Evolutionary conservation across 2,888 invertebrate genomes (phyloP).

Genomic region (Cataglyphis cursor): DNA sequence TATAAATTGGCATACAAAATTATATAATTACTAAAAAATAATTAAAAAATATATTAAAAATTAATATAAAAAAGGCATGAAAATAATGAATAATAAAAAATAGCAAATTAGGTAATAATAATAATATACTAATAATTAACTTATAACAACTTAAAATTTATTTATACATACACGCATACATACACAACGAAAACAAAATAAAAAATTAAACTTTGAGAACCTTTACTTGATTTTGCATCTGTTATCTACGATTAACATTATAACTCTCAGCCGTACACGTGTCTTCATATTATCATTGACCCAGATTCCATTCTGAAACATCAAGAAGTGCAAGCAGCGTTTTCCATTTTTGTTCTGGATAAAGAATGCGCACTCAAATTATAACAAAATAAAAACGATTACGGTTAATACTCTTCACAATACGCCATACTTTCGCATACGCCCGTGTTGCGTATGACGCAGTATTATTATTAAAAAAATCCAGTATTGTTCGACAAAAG

Average conservation of each 20-base stretch:
- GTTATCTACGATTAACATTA: background rate
- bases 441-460: background rate
- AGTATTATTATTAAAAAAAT: conserved; percentile 8
- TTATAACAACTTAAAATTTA: background rate
- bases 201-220: background rate
- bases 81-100: background rate
- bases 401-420: background rate
- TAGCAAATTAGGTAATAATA: too few relatives aligned
- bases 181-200: background rate
- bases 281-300: conserved; percentile 42
- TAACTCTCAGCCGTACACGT: conserved; percentile 11
- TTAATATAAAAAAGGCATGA: background rate
- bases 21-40: background rate
- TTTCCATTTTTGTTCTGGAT: conserved; percentile 12
- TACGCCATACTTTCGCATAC: background rate
- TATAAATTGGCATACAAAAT: background rate
- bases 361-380: background rate
- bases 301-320: conserved; percentile 46
- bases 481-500: background rate
- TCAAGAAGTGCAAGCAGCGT: background rate
- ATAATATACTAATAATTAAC: too few relatives aligned
- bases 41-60: background rate
- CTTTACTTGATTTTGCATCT: conserved; percentile 1
- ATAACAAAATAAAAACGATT: conserved; percentile 15
- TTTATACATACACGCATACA: background rate